Evolutionary conservation across 1,140 invertebrate genomes (phyloP).

Genomic region (Meloidogyne chitwoodi): DNA sequence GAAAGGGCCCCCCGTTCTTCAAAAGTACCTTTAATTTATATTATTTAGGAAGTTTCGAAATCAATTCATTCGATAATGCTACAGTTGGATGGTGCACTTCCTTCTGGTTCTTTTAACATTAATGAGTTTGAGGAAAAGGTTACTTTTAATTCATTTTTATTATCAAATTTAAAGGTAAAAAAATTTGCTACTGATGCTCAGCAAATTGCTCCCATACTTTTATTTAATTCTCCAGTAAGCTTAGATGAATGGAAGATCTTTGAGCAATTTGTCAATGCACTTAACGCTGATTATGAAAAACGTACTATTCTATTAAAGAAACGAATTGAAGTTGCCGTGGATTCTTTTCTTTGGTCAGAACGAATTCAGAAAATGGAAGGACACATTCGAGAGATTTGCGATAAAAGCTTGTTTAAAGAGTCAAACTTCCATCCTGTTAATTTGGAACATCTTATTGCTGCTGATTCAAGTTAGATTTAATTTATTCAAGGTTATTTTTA

Average conservation of each 20-base stretch:
- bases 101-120: conserved; percentile 1
- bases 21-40: no score
- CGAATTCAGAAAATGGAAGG: conserved; percentile 16
- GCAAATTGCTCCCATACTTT: background rate
- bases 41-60: background rate
- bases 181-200: background rate
- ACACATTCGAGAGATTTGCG: conserved; percentile 9
- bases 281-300: conserved; percentile 19
- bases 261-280: background rate
- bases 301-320: conserved; percentile 15
- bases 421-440: background rate
- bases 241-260: conserved; percentile 18
- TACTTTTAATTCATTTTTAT: background rate
- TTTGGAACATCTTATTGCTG: conserved; percentile 18
- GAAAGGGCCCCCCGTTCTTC: no score
- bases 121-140: background rate
- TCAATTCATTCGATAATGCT: background rate
- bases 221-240: background rate
- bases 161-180: background rate
- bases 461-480: conserved; percentile 5
- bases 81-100: background rate
- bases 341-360: conserved; percentile 27
- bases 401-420: background rate
- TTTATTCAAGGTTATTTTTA: background rate
- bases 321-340: conserved; percentile 20